Conservation (phyloP, 1,140 invertebrate genomes). For the Drosophila quadrilineata region DNA sequence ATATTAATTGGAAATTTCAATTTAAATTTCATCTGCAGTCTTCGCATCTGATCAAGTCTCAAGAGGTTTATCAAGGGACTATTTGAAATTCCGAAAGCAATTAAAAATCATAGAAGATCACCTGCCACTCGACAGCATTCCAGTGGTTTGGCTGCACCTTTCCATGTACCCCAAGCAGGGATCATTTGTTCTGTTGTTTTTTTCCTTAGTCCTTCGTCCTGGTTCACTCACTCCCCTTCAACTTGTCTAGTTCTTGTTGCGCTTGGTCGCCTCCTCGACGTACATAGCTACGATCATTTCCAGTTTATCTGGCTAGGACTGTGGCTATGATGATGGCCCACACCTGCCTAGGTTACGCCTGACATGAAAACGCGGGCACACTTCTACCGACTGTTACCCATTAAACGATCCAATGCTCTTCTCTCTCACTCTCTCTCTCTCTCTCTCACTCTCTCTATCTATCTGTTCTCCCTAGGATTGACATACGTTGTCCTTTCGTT, state of each 20-base stretch:
- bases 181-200: conserved; percentile 10
- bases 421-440: conserved; percentile 33
- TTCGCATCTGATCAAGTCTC: too few species aligned
- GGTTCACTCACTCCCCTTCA: neutral
- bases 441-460: neutral
- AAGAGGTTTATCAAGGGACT: neutral
- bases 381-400: conserved; percentile 44
- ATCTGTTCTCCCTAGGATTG: too few species aligned
- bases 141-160: conserved; percentile 23
- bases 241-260: conserved; percentile 7
- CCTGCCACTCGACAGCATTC: conserved; percentile 28
- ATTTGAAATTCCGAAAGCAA: conserved; percentile 14
- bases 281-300: conserved; percentile 50
- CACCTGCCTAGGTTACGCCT: conserved; percentile 71
- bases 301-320: conserved; percentile 64
- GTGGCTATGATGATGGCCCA: too few species aligned
- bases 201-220: conserved; percentile 26
- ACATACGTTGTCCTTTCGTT: conserved; percentile 12
- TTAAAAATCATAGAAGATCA: conserved; percentile 40
- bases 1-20: too few species aligned
- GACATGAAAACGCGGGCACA: conserved; percentile 63
- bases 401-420: conserved; percentile 59
- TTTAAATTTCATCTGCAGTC: too few species aligned
- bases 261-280: conserved; percentile 60
- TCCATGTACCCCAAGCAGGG: neutral